Evolutionary conservation across 2,797 vertebrate species (phyloP).

Genomic region (Ispidina picta): DNA sequence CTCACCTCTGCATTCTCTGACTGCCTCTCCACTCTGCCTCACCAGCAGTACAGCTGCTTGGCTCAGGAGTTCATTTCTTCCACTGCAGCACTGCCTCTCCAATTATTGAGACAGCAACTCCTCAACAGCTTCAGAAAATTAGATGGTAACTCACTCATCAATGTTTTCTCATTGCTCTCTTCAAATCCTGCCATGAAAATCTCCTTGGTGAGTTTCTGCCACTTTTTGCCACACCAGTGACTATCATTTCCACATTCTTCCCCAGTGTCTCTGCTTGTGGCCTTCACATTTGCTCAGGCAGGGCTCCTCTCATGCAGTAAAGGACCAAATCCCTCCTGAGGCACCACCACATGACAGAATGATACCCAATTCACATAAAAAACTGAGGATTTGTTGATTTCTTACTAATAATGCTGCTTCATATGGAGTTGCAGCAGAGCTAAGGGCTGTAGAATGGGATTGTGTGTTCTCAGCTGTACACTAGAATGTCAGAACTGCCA

Average conservation of each 20-base stretch:
- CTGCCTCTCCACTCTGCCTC: background rate
- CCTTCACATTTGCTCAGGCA: background rate
- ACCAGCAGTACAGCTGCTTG: background rate
- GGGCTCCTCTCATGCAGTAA: background rate
- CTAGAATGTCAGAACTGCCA: background rate
- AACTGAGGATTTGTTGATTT: background rate
- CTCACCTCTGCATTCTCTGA: background rate
- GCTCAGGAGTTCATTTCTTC: background rate
- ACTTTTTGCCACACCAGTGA: background rate
- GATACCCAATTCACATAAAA: background rate
- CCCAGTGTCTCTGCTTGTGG: background rate
- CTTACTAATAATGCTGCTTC: background rate
- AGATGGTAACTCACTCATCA: background rate
- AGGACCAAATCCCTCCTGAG: background rate
- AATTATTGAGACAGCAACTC: background rate
- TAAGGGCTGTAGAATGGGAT: background rate
- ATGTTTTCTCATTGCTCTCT: background rate
- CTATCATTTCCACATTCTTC: background rate
- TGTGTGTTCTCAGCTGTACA: background rate
- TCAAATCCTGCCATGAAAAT: background rate
- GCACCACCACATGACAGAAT: background rate
- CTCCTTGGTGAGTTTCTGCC: background rate
- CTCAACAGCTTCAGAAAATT: background rate
- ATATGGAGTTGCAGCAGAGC: background rate
- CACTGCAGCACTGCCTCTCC: fast-evolving